phyloP scores from a whole-genome alignment of 2,797 vertebrate species.

The Gadopsis bispinosus region DNA sequence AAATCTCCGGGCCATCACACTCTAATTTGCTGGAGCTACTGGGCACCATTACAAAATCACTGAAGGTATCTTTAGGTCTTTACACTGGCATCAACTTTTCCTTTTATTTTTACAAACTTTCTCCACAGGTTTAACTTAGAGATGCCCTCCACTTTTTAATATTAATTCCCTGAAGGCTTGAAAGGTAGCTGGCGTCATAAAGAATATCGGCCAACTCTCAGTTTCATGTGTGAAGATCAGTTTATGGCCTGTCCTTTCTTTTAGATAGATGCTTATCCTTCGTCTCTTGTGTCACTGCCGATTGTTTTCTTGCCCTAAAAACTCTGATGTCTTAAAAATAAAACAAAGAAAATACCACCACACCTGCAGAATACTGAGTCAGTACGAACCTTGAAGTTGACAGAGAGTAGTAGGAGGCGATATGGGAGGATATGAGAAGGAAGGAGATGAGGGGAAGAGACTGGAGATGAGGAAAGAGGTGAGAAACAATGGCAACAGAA shows the following conservation, averaged over 20 bases:
- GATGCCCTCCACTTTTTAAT: constrained; percentile 5
- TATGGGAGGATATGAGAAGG: constrained; percentile 57
- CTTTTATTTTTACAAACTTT: constrained; percentile 16
- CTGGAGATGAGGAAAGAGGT: constrained; percentile 51
- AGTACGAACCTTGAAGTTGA: constrained; percentile 53
- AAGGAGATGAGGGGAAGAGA: constrained; percentile 54
- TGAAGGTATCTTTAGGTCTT: neutral
- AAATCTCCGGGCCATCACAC: constrained; percentile 8
- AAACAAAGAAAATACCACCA: too few species aligned
- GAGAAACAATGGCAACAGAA: constrained; percentile 54
- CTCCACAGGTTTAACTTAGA: neutral
- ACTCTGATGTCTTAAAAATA: constrained; percentile 33
- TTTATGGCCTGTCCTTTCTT: constrained; percentile 14
- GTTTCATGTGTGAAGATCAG: constrained; percentile 17
- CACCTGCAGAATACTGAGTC: constrained; percentile 65
- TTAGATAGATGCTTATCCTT: constrained; percentile 11
- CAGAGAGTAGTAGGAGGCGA: constrained; percentile 63
- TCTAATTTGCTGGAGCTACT: neutral
- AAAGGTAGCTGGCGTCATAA: constrained; percentile 15
- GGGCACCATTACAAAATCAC: neutral
- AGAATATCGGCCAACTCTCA: neutral
- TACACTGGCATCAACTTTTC: neutral
- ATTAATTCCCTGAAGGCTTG: constrained; percentile 1
- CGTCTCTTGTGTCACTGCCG: constrained; percentile 17
- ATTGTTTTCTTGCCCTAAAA: constrained; percentile 34